These are phyloP conservation scores for Thunnus albacares DNA, from an alignment of 2,797 vertebrate species.

Conservation along the genomic window DNA sequence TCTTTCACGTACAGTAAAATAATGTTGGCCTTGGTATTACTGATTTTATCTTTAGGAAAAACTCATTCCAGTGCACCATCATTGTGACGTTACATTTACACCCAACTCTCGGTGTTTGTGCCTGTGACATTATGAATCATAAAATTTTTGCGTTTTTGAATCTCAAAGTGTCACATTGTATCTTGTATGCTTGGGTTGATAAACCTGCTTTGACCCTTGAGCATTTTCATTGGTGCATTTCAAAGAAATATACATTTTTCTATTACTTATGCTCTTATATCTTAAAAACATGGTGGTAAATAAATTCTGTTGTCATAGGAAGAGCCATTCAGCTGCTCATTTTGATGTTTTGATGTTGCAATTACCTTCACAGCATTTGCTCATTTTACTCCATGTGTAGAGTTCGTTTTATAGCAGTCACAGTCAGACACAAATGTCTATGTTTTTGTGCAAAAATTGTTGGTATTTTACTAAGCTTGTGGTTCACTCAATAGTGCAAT, in stretches of 20 bases:
- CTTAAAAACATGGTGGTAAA: not conserved
- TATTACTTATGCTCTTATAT: not conserved
- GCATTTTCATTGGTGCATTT: slow-evolving; percentile 17
- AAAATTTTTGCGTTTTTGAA: slow-evolving; percentile 28
- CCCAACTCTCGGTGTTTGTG: slow-evolving; percentile 2
- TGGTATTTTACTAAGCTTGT: not conserved
- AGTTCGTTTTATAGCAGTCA: not conserved
- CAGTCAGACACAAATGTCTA: not conserved
- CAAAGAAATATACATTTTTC: not conserved
- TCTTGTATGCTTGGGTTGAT: slow-evolving; percentile 30
- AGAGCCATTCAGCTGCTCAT: not conserved
- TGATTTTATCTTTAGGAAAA: not conserved
- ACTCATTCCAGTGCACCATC: slow-evolving; percentile 1
- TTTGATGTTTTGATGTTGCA: not conserved
- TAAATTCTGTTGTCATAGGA: not conserved
- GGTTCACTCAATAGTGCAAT: not conserved
- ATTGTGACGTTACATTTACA: slow-evolving; percentile 3
- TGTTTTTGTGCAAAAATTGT: not conserved
- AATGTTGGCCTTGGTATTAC: not conserved
- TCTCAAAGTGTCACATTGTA: slow-evolving; percentile 38
- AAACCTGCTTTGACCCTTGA: not conserved
- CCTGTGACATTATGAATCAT: slow-evolving; percentile 50
- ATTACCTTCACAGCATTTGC: not conserved
- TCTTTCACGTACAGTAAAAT: not conserved
- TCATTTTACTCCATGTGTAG: not conserved